Evolutionary conservation across 2,113 vertebrate species (phyloP).

Genomic region (Caretta caretta): DNA sequence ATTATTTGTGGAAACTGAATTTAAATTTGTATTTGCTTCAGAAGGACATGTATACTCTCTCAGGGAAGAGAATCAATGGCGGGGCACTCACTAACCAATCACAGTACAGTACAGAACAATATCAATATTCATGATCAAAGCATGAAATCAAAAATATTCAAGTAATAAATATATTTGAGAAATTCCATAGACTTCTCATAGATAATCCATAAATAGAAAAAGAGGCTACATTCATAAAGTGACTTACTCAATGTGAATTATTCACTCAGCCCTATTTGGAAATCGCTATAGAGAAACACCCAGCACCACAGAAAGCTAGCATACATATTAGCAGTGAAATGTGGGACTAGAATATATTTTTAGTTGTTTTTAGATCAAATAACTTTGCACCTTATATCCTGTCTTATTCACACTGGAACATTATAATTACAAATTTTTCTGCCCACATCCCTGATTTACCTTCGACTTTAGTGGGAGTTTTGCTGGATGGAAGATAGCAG

Average conservation of each 20-base stretch:
- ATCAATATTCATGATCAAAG: neutral
- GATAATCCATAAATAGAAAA: neutral
- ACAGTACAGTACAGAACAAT: neutral
- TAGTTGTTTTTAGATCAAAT: neutral
- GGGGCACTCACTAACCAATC: neutral
- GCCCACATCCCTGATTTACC: neutral
- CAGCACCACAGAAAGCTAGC: neutral
- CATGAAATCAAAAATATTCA: neutral
- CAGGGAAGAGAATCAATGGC: neutral
- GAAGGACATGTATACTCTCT: neutral
- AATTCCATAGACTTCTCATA: neutral
- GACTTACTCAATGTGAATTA: neutral
- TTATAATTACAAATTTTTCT: neutral
- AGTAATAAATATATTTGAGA: neutral
- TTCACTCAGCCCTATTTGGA: neutral
- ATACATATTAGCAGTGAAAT: neutral
- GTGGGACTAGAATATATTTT: neutral
- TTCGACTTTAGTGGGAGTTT: neutral
- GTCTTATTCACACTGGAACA: neutral
- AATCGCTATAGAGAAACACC: neutral
- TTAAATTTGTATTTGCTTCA: neutral
- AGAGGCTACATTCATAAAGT: neutral
- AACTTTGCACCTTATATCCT: neutral
- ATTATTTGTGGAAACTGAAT: neutral
- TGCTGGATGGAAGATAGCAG: neutral